Evolutionary conservation across 2,797 vertebrate species (phyloP), one percentile per base, ranked within the genome.

Genomic region (Eulemur rubriventer): DNA sequence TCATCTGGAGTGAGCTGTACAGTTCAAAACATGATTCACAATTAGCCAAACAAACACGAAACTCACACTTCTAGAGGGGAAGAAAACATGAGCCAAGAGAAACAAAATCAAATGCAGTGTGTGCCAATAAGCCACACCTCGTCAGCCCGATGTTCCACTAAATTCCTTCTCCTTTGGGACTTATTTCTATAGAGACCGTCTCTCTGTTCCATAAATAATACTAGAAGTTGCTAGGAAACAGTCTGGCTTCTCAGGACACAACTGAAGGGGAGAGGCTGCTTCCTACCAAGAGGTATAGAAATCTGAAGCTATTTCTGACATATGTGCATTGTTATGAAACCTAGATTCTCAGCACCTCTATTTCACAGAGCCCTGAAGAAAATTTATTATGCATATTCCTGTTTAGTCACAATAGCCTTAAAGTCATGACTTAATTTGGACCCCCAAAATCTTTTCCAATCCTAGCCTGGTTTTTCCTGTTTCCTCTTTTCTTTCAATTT

Each of bases 181-280:
- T 95, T 61, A 97, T 95, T 97, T 95, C 96, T 96, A 96, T 90
- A 96, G 91, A 96, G 93, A 98, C 83, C 43, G 50, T 95, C 79
- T 95, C 75, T 96, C 92, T 84, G 89, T 69, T 94, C 97, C 95
- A 90, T 89, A 96, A 96, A 98, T 96, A 96, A 96, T 96, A 63
- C 52, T 16, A 90, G 48, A 61, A 4, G 89, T 97, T 97, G 94
- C 97, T 97, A 97, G 93, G 97, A 96, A 84, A 97, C 96, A 70
- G 65, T 78, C 59, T 26, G 41, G 96, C 93, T 96, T 96, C 94
- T 97, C 70, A 85, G 91, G 94, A 95, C 91, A 88, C 83, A 95
- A 84, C 48, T 69, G 46, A 79, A 86, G 72, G 41, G 55, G 48
- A 91, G 63, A 0, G 5, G 80, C 70, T 78, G 61, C 84, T 95